Percentiles rank a stretch among this genome's conserved stretches.
These are phyloP conservation scores for Diplosoma virens DNA, from an alignment of 23 tunicate species.

Conservation along the genomic window DNA sequence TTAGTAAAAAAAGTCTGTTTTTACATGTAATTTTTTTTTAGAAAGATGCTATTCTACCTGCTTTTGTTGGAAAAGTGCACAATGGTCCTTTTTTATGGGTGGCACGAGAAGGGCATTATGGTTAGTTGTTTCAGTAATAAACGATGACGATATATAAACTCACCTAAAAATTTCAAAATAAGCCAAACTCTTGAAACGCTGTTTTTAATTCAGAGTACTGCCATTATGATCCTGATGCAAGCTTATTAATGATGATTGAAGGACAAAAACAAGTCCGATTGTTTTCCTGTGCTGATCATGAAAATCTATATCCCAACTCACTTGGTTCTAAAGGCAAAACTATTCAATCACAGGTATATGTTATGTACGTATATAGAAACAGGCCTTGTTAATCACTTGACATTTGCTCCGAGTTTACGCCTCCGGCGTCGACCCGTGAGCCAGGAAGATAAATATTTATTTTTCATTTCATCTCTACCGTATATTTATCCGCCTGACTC, in stretches of 20 bases:
- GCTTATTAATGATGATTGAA: conserved; percentile 93
- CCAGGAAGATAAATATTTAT: too few relatives aligned
- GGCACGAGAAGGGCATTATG: conserved; percentile 86
- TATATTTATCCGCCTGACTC: too few relatives aligned
- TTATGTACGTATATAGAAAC: background rate
- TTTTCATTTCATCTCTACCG: too few relatives aligned
- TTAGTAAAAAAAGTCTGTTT: too few relatives aligned
- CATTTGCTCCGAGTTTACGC: too few relatives aligned
- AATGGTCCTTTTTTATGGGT: conserved; percentile 98
- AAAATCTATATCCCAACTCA: conserved; percentile 88
- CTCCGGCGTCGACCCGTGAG: too few relatives aligned
- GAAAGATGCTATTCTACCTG: conserved; percentile 58
- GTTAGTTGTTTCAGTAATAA: too few relatives aligned
- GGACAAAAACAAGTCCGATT: conserved; percentile 72
- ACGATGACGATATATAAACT: too few relatives aligned
- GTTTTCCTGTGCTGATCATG: conserved; percentile 50
- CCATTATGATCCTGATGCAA: conserved; percentile 97
- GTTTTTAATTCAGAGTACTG: conserved; percentile 60
- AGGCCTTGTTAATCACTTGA: background rate
- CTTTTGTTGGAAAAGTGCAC: conserved; percentile 66
- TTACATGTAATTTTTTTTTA: conserved; percentile 1
- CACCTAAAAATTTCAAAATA: too few relatives aligned
- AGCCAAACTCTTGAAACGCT: background rate
- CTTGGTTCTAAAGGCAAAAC: conserved; percentile 97
- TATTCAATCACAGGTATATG: conserved; percentile 69